A percentile compares a stretch with the other conserved stretches of the same genome.
Conservation (phyloP, 1,140 invertebrate species). For the Carposina sasakii region DNA sequence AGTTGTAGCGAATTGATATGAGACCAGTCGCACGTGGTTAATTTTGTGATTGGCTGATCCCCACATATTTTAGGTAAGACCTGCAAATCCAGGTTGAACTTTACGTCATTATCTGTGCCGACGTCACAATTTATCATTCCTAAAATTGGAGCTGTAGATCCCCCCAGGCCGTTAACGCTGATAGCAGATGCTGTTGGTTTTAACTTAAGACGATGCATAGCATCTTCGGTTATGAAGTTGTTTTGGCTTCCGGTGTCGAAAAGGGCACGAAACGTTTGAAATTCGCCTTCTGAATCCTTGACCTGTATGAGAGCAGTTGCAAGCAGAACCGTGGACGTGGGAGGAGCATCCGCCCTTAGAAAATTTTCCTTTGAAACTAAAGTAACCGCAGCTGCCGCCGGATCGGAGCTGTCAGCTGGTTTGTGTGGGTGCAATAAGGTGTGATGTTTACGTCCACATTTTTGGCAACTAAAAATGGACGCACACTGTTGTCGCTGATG, state of each 20-base stretch:
- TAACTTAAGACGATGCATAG: slow-evolving; percentile 15
- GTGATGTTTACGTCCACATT: slow-evolving; percentile 20
- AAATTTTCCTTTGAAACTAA: no score
- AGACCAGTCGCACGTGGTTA: slow-evolving; percentile 16
- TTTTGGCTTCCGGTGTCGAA: slow-evolving; percentile 29
- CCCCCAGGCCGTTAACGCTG: slow-evolving; percentile 12
- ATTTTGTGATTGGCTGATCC: slow-evolving; percentile 20
- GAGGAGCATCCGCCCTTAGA: no score
- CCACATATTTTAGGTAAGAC: slow-evolving; percentile 21
- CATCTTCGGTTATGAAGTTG: slow-evolving; percentile 22
- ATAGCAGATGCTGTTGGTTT: no score
- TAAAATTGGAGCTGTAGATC: slow-evolving; percentile 3
- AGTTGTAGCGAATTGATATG: slow-evolving; percentile 15
- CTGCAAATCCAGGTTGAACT: slow-evolving; percentile 13
- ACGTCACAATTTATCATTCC: slow-evolving; percentile 7
- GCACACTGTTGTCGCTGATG: slow-evolving; percentile 20
- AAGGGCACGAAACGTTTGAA: slow-evolving; percentile 23
- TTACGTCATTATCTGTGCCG: slow-evolving; percentile 5
- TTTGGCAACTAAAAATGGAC: slow-evolving; percentile 22
- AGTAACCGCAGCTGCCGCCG: not conserved
- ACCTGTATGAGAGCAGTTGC: slow-evolving; percentile 20
- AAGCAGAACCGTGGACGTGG: slow-evolving; percentile 7
- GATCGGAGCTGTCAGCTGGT: slow-evolving; percentile 1
- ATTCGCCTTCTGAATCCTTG: slow-evolving; percentile 16
- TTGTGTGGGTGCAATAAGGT: slow-evolving; percentile 15